phyloP scores from a whole-genome alignment of 2,797 vertebrate genomes.

The Pipistrellus nathusii region DNA sequence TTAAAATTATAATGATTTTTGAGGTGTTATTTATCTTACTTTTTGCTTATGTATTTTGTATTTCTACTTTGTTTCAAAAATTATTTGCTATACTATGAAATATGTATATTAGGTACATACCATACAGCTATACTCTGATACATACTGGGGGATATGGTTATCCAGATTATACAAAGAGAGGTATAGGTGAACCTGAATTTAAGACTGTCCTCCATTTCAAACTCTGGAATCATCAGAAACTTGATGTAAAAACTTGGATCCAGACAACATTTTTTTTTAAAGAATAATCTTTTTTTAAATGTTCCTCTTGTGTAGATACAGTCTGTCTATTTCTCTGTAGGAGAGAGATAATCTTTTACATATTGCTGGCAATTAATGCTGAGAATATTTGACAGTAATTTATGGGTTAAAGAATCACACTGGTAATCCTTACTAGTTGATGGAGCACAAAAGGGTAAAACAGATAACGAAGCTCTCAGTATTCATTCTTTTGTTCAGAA shows the following conservation, averaged over 20 bases:
- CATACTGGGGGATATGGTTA: not conserved
- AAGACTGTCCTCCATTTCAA: not conserved
- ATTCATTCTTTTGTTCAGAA: conserved; percentile 35
- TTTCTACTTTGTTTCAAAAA: not conserved
- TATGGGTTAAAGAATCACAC: not conserved
- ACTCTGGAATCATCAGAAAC: not conserved
- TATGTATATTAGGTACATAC: not conserved
- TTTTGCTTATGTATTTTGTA: conserved; percentile 9
- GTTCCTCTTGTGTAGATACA: not conserved
- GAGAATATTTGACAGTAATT: conserved; percentile 29
- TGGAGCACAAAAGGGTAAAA: conserved; percentile 2
- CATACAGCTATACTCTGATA: not conserved
- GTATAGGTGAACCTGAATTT: not conserved
- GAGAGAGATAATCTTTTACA: not conserved
- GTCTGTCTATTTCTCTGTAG: not conserved
- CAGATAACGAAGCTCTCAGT: not conserved
- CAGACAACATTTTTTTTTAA: conserved; percentile 37
- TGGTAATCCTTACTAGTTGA: not conserved
- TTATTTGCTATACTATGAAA: conserved; percentile 20
- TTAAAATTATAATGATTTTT: conserved; percentile 39
- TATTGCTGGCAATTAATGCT: not conserved
- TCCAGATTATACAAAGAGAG: not conserved
- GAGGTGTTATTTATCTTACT: not conserved
- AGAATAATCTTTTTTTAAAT: not conserved
- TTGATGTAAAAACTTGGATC: not conserved